Evolutionary conservation across 35 echinoderm and acorn worm species (phyloP), one percentile per base, ranked within the genome.

Genomic region (Hemicentrotus pulcherrimus): DNA sequence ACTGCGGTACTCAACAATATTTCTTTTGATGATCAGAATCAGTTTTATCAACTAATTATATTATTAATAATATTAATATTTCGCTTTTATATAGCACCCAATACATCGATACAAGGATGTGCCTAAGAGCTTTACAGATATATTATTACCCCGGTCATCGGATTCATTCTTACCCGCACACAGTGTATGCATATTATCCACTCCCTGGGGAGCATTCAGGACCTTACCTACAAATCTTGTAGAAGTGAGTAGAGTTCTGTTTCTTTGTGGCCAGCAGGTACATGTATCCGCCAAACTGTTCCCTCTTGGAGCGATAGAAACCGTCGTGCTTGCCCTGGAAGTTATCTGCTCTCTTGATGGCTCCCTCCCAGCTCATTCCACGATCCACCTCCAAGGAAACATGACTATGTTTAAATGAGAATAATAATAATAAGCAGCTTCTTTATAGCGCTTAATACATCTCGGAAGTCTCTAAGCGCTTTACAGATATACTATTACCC

Each of bases 281-380:
- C 65, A 99, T 86, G 48, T 96, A 70, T 50, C 90, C 96, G 28
- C 98, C 98, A 95, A 96, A 97, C 60, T 97, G 97, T 48, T 96
- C 95, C 18, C 88, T 90, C 47, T 96, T 97, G 14, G 98, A 99
- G 9, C 95, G 94, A 94, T 99, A 99, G 96, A 99, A 99, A 13
- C 98, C 98, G 58, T 99, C 96, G 31, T 89, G 85, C 24, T 97
- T 95, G 2, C 98, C 96, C 5, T 31, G 45, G 33, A 95, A 94
- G 30, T 86, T 96, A 22, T 96, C 86, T 48, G 94, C 46, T 91
- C 98, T 91, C 95, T 94, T 95, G 47, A 96, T 2, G 5, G 96
- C 98, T 91, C 58, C 95, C 95, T 99, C 95, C 98, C 98, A 99
- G 47, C 95, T 96, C 96, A 99, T 94, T 19, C 98, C 98, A 46